Evolutionary conservation across 1,140 invertebrate species (phyloP).

Genomic region (Neodiprion virginianus): DNA sequence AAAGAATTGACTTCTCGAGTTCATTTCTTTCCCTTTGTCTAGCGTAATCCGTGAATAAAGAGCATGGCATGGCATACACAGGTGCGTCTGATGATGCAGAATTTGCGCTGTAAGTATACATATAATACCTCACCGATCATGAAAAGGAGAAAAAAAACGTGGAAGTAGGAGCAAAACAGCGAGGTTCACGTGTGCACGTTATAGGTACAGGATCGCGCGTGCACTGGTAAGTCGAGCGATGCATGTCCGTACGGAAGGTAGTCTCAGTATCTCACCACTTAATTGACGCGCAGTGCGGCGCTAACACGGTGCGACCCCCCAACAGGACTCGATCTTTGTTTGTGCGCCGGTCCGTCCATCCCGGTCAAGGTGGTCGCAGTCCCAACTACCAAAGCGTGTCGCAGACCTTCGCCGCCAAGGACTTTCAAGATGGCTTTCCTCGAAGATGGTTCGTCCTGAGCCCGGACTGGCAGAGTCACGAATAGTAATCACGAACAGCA

Average conservation of each 20-base stretch:
- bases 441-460: too few species aligned
- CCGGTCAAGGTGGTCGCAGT: conserved; percentile 22
- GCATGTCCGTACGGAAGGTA: conserved; percentile 54
- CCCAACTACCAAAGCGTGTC: background rate
- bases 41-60: background rate
- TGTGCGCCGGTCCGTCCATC: background rate
- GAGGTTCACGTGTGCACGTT: background rate
- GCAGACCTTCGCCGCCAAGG: background rate
- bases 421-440: too few species aligned
- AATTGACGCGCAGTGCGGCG: conserved; percentile 61
- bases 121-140: conserved; percentile 6
- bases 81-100: background rate
- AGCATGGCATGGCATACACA: conserved; percentile 3
- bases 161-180: background rate
- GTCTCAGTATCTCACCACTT: conserved; percentile 61
- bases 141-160: background rate
- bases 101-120: conserved; percentile 17
- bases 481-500: too few species aligned
- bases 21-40: too few species aligned
- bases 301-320: conserved; percentile 61
- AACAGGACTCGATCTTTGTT: conserved; percentile 30
- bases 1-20: too few species aligned
- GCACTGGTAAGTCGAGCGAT: background rate
- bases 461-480: too few species aligned
- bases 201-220: background rate